A percentile compares a stretch with the other conserved stretches of the same genome.
phyloP scores from a whole-genome alignment of 1,140 invertebrate species.

The Camponotus vicinus region DNA sequence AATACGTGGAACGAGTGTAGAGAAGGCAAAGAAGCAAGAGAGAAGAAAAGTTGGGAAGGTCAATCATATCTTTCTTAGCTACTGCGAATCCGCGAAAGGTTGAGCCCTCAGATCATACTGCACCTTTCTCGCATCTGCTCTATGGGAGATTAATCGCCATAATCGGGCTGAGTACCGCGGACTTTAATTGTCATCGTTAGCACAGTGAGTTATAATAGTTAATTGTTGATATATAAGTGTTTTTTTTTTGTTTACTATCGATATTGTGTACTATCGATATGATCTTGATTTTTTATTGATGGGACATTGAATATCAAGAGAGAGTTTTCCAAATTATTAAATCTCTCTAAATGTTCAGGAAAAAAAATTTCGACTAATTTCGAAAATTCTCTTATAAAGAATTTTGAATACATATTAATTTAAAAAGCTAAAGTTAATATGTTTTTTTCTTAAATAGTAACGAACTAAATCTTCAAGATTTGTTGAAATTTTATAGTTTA shows the following conservation, averaged over 20 bases:
- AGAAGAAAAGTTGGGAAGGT: slow-evolving; percentile 9
- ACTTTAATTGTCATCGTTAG: slow-evolving; percentile 26
- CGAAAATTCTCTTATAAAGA: background rate
- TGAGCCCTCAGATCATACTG: background rate
- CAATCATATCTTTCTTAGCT: slow-evolving; percentile 37
- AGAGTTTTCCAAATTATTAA: background rate
- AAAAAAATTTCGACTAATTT: background rate
- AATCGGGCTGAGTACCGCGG: slow-evolving; percentile 21
- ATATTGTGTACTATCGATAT: background rate
- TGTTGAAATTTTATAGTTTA: background rate
- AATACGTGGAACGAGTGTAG: slow-evolving; percentile 64
- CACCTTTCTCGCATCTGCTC: slow-evolving; percentile 18
- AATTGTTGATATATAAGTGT: background rate
- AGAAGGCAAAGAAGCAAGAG: background rate
- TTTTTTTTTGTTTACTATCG: background rate
- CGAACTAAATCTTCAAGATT: background rate
- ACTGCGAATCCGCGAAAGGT: slow-evolving; percentile 50
- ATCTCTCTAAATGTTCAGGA: background rate
- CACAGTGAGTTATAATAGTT: slow-evolving; percentile 9
- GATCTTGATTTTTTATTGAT: background rate
- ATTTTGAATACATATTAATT: too few species aligned
- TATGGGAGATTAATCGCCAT: slow-evolving; percentile 40
- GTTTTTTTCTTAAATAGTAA: background rate
- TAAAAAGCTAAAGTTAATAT: background rate
- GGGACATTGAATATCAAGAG: background rate